Base-by-base conservation (phyloP, 2,888 invertebrate species). In the Chaetogeoica ovagalla region DNA sequence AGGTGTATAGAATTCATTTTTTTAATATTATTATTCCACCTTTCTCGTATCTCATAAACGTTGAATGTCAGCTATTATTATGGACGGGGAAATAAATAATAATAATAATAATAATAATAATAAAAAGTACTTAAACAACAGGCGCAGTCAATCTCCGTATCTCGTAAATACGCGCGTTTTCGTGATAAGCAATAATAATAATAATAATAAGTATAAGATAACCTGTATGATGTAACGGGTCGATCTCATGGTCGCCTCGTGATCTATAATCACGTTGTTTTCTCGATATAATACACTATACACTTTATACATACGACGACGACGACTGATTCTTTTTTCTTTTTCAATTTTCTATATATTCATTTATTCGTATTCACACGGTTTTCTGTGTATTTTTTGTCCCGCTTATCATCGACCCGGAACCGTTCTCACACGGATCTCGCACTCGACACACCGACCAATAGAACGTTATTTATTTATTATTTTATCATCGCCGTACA, bases 181-280 rank as follows among this genome's bases (percentile, higher is more conserved):
- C 65, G 65, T 55, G 39, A 75, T 75, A 75, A 75, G 39, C 52
- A 73, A 65, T 39, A 71, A 71, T 21, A 69, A 30, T 9, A 43
- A 43, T 43, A 48, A 66, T 48, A 23, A 43, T 30, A 37, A 13
- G 52, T 23, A 23, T 37, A 55, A 70, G 77, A 77, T 76, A 76
- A 76, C 66, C 76, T 76, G 68, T 48, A 69, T 76, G 68, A 76
- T 76, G 60, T 76, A 76, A 76, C 59, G 66, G 75, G 68, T 76
- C 77, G 77, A 77, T 55, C 77, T 62, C 69, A 62, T 77, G 77
- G 68, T 77, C n/a, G 30, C 59, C 77, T 77, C 77, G 77, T 77
- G 77, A 77, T 77, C 60, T 55, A 77, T 77, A 77, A 77, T 77
- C 70, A 70, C 55, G 69, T 77, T 70, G 70, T 77, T 77, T 77